These are phyloP conservation scores for Nothocercus nigrocapillus DNA, from an alignment of 2,113 vertebrate species.

Conservation along the genomic window DNA sequence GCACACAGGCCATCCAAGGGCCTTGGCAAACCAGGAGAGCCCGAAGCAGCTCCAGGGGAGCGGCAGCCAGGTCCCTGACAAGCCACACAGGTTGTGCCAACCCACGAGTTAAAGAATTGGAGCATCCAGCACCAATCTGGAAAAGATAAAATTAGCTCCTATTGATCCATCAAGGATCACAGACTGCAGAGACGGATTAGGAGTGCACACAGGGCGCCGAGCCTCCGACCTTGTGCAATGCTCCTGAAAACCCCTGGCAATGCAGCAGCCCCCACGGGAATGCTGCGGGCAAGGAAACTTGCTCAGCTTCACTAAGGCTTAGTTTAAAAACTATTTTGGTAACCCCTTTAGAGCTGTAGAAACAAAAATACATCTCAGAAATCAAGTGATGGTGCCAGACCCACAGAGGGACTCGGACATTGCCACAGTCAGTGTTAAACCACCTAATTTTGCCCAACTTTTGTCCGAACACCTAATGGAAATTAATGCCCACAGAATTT, in stretches of 20 bases:
- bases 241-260: background rate
- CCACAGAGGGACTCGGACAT: background rate
- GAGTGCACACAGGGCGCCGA: background rate
- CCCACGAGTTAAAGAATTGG: background rate
- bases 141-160: conserved; percentile 31
- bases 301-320: background rate
- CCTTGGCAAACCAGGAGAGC: background rate
- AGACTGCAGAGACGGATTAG: background rate
- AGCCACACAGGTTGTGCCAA: background rate
- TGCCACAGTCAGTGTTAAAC: background rate
- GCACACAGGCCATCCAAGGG: background rate
- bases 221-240: background rate
- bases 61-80: background rate
- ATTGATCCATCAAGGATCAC: background rate
- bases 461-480: background rate
- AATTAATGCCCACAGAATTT: background rate
- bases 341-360: background rate
- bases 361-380: background rate
- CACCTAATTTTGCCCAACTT: background rate
- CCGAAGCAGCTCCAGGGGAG: background rate
- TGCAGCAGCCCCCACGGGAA: background rate
- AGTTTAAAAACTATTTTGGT: background rate
- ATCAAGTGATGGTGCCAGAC: background rate
- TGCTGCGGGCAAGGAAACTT: accelerated
- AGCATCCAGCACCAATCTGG: background rate